Base-by-base conservation (phyloP, 2,797 vertebrate genomes). In the Aratinga solstitialis region DNA sequence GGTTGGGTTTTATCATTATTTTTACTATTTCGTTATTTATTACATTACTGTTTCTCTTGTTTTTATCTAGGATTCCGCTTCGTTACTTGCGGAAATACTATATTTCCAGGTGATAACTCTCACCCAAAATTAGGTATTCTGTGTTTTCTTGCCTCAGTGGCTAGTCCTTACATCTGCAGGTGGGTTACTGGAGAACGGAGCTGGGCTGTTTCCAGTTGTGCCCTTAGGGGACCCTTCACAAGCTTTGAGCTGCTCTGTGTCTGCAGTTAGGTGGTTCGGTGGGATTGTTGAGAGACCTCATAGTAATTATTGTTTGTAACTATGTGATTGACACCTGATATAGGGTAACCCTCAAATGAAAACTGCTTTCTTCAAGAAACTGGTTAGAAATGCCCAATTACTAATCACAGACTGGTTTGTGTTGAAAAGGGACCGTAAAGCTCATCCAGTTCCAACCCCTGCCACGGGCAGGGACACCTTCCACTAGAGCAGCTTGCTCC, bases 211-310 rank as follows among this genome's bases (percentile, higher is more conserved):
- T 32, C n/a, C 22, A 26, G 30, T 42, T 18, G 2, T 7, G 5
- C 13, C 7, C 2, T 26, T 32, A 18, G 27, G 3, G 9, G 58
- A n/a, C 23, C 0, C 53, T 18, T 73, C 2, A 1, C 14, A 4
- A 0, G 0, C 67, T 38, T 42, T 13, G 23, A 32, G 21, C 45
- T 9, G n/a, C 10, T 18, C 3, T 2, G 1, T 59, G 29, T 22
- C 40, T 72, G 67, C 29, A 9, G 24, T 21, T 51, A 10, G 1
- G 1, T 68, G 42, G 11, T 30, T 66, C 27, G 53, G 32, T 27
- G 19, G 10, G 20, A 13, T 8, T 16, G 14, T 67, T 19, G 3
- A 30, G 32, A 15, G 53, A 58, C 30, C n/a, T 58, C n/a, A 15
- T 15, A 7, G 29, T 48, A 65, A 26, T 61, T 72, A 5, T 9